Base-by-base conservation (phyloP, 2,888 invertebrate genomes). In the Capitulum mitella region DNA sequence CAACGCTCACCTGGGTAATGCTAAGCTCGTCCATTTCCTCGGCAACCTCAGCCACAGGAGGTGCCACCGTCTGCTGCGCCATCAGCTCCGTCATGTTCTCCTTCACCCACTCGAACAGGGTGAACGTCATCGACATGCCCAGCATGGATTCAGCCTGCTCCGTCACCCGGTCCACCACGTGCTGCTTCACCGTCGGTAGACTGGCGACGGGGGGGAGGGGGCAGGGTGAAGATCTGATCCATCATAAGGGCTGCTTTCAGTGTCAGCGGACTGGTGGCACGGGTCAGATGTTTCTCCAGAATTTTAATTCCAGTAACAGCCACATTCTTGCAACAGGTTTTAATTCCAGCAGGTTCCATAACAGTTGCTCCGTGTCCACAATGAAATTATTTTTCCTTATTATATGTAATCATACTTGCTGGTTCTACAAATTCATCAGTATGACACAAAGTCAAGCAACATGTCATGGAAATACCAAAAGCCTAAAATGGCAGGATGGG, bases 81-180 rank as follows among this genome's bases (percentile, higher is more conserved):
- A 94, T 87, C 78, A 97, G 85, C 78, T 92, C 91, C 0, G 90
- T 86, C 51, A 91, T 88, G 84, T 91, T 92, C 85, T 97, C 97
- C 85, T 95, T 95, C 29, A 94, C 88, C 85, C 91, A 93, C 86
- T 98, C 97, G 85, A 98, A 95, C 78, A 98, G 86, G 0, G 95
- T 93, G 84, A 95, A 98, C 0, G 96, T 97, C 95, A 97, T 96
- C 3, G 95, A 95, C 87, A 92, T 92, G 0, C 95, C 97, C 29
- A 95, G 84, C 89, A 93, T 92, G 83, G 93, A 92, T 64, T 93
- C 91, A 0, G 93, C 93, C 86, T 95, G 94, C 22, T 88, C 87
- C 26, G 87, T 87, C 0, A 94, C 86, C 78, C 89, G 87, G 16
- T 87, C 85, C 22, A 89, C 84, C 80, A 95, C 90, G 84, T 90